Evolutionary conservation across 1,140 invertebrate species (phyloP), one percentile per base, ranked within the genome.

Genomic region (Araneus ventricosus): DNA sequence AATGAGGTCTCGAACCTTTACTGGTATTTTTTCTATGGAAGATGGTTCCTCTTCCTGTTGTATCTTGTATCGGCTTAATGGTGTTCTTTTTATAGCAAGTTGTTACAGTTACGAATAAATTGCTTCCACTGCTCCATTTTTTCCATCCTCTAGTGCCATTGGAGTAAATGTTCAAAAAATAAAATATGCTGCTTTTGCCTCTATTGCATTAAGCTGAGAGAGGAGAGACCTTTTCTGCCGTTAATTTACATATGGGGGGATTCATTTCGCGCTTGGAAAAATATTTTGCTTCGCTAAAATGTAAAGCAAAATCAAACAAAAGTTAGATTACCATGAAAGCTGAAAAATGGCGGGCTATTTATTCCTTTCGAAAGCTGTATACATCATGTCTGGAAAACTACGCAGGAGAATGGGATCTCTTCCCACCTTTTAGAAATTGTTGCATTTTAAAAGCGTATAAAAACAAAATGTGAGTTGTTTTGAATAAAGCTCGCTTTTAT

Each of bases 91-190:
- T 87, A 87, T 87, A 87, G 85, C 57, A 63, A 63, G 57, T 59
- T 87, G 85, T 87, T 61, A 34, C 85, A 87, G 52, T 87, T 87
- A 87, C 57, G 85, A 37, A 87, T 87, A 87, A 87, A 45, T 87
- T 61, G 85, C 85, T 57, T 37, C 22, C 5, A 87, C 52, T 61
- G 85, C 30, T 2, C 57, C 8, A 86, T 87, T 87, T 87, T 87
- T 61, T 87, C 85, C 41, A 39, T 61, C 20, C 30, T 24, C 41
- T n/a, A n/a, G 10, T 10, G 41, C 52, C 84, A 39, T 85, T 61
- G 52, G 85, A 87, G 79, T 41, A 75, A 75, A 84, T 84, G 80
- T 27, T 57, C 45, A 24, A 84, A 84, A 84, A 84, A 82, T 82
- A 82, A 82, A 82, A 84, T 45, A 57, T 57, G 24, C 45, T 84